phyloP scores from a whole-genome alignment of 2,888 invertebrate genomes.

The Zaprionus obscuricornis region DNA sequence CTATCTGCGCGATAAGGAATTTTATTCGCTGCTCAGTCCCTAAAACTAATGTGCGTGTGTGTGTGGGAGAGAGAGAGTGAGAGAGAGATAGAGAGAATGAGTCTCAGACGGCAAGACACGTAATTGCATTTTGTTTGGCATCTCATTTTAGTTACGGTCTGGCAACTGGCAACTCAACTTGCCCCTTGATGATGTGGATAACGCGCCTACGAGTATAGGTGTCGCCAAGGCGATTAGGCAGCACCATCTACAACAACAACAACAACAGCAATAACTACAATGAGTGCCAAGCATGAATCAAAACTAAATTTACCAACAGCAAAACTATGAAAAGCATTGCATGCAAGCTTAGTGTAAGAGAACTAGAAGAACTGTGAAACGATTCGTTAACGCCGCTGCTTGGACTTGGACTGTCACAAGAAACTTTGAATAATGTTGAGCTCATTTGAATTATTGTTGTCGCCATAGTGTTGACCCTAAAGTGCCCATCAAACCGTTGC shows the following conservation, averaged over 20 bases:
- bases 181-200: constrained; percentile 58
- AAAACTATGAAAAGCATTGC: background rate
- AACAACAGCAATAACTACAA: constrained; percentile 28
- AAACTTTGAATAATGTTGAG: constrained; percentile 69
- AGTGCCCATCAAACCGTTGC: constrained; percentile 43
- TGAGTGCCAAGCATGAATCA: constrained; percentile 65
- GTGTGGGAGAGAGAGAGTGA: too few relatives aligned
- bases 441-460: constrained; percentile 75
- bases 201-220: constrained; percentile 72
- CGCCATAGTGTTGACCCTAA: constrained; percentile 39
- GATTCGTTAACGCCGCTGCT: constrained; percentile 65
- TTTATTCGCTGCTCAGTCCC: constrained; percentile 56
- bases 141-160: constrained; percentile 79
- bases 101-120: constrained; percentile 55
- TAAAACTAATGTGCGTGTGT: too few relatives aligned
- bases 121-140: constrained; percentile 78
- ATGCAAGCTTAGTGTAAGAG: too few relatives aligned
- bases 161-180: constrained; percentile 37
- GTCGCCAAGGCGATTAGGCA: constrained; percentile 74
- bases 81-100: too few relatives aligned
- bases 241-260: constrained; percentile 15
- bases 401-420: constrained; percentile 63
- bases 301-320: constrained; percentile 49
- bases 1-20: constrained; percentile 69
- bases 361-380: too few relatives aligned